These are phyloP conservation scores for Echiichthys vipera DNA, from an alignment of 2,797 vertebrate species.

Conservation along the genomic window DNA sequence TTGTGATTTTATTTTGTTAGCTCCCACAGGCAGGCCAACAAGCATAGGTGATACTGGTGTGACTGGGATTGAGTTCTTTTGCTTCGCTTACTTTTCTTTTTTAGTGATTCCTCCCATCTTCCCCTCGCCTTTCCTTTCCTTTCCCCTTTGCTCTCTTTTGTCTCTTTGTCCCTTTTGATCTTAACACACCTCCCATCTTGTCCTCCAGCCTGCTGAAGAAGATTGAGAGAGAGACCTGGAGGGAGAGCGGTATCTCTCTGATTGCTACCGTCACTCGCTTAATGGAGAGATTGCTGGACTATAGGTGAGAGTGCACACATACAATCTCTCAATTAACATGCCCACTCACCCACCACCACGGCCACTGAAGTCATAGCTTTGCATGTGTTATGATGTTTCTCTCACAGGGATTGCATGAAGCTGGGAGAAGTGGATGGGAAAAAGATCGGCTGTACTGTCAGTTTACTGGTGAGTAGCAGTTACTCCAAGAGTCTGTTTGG, in stretches of 20 bases:
- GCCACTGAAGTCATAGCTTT: background rate
- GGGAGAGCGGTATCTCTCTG: slow-evolving; percentile 97
- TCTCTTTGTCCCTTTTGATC: slow-evolving; percentile 8
- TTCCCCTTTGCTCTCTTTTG: slow-evolving; percentile 17
- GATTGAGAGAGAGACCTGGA: slow-evolving; percentile 99
- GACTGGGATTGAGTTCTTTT: slow-evolving; percentile 59
- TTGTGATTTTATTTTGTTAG: slow-evolving; percentile 26
- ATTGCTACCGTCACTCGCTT: slow-evolving; percentile 97
- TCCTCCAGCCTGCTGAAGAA: slow-evolving; percentile 93
- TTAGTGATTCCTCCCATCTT: slow-evolving; percentile 30
- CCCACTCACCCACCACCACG: too few relatives aligned
- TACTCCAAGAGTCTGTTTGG: background rate
- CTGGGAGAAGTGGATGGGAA: slow-evolving; percentile 98
- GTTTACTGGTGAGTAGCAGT: slow-evolving; percentile 91
- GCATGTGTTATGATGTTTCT: slow-evolving; percentile 18
- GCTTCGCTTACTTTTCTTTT: slow-evolving; percentile 54
- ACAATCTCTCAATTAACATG: background rate
- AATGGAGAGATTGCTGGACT: slow-evolving; percentile 98
- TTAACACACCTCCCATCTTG: slow-evolving; percentile 45
- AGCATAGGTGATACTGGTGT: slow-evolving; percentile 73
- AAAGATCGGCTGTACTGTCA: slow-evolving; percentile 99
- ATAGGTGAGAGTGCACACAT: slow-evolving; percentile 84
- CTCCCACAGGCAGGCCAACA: slow-evolving; percentile 60
- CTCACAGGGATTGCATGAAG: slow-evolving; percentile 96
- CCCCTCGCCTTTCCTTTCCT: slow-evolving; percentile 24